Evolutionary conservation across 2,113 vertebrate species (phyloP), one percentile per base, ranked within the genome.

Genomic region (Bothrops jararaca): DNA sequence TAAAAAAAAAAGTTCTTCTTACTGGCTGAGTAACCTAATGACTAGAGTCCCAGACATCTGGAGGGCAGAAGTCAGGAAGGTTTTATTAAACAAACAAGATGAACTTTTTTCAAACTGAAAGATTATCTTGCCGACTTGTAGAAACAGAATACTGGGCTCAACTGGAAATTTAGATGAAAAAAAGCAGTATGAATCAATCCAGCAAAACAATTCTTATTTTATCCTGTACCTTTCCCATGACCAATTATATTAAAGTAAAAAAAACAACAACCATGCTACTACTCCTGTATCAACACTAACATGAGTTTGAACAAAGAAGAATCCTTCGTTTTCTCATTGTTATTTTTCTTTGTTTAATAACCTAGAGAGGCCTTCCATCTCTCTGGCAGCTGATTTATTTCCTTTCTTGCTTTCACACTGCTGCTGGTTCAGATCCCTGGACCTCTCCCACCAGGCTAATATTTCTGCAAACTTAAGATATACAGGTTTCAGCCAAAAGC

Each of bases 321-420:
- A 42, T 42, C 45, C 2, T 80, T 24, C 26, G 0, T 8, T 88
- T 52, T 20, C 8, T 39, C 53, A 8, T 53, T 53, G 15, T 34
- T 53, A 69, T 69, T 23, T 22, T 26, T 22, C 11, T 26, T 23
- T 4, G 24, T 80, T 50, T 54, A 91, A 34, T 87, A 53, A 34
- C 15, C 45, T 23, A 29, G 56, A 58, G 23, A 48, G 4, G n/a
- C 34, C 58, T 89, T 10, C 50, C 2, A 0, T 88, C 92, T 89
- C 93, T 90, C 0, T 0, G 94, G 26, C 45, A 93, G 56, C 29
- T 42, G 58, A 29, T 42, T 93, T 92, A 89, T n/a, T 56, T 69
- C 88, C 58, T 45, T 45, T 10, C 64, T 95, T 58, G 57, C 54
- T 85, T 90, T 91, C 86, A 42, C 54, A 24, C 93, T 94, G 93